Conservation (phyloP, 2,113 vertebrate genomes). For the Cyprinus carpio region DNA sequence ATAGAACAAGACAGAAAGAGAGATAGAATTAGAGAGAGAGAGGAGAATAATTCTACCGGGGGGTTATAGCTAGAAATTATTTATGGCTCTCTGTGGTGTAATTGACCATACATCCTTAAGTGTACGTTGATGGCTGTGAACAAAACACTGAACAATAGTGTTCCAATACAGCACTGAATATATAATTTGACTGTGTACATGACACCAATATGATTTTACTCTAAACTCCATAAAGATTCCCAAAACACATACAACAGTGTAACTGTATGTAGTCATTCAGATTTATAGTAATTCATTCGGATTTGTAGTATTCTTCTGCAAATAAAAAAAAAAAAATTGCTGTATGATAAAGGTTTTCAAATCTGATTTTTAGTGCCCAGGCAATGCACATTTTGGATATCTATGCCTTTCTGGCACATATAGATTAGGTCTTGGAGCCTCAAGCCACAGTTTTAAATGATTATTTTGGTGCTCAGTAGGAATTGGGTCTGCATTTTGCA, state of each 20-base stretch:
- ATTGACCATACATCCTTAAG: neutral
- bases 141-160: neutral
- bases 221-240: neutral
- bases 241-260: neutral
- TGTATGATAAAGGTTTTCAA: neutral
- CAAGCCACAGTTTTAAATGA: neutral
- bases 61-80: conserved; percentile 26
- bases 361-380: neutral
- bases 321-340: too few relatives aligned
- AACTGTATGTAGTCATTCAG: neutral
- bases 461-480: neutral
- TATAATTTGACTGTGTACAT: conserved; percentile 3
- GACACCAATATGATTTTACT: neutral
- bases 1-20: conserved; percentile 3
- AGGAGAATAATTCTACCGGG: neutral
- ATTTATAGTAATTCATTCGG: neutral
- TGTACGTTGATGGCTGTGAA: neutral
- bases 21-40: conserved; percentile 8
- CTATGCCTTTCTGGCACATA: neutral
- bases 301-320: neutral
- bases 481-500: neutral
- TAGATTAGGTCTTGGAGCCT: neutral
- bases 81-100: neutral
- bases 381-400: neutral
- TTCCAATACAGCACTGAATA: neutral